Evolutionary conservation across 1,140 invertebrate genomes (phyloP), one percentile per base, ranked within the genome.

Genomic region (Eurosta solidaginis): DNA sequence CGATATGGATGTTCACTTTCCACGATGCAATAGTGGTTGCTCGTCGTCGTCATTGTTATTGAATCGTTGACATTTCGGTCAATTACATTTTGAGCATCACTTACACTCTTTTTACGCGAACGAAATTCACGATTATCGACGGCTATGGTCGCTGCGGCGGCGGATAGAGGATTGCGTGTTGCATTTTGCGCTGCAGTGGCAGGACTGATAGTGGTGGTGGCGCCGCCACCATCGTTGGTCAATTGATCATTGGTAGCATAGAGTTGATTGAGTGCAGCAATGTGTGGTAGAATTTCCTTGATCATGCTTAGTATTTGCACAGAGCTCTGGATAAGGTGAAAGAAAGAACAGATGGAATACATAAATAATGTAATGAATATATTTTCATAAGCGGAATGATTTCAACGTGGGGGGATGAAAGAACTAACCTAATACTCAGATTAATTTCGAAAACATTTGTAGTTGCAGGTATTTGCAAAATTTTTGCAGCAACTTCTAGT

Each of bases 1-100:
- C 96, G 96, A 88, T 99, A 99, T 0, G 97, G 98, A 91, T 99
- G 98, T 44, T 97, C 96, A 88, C 96, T 98, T 89, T 99, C 97
- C 9, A 98, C 92, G 90, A 96, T 93, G 10, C 96, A 94, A 85
- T 97, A 97, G 89, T 97, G 95, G 82, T 93, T 92, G 79, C 93
- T 94, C 1, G 94, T 95, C 10, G 94, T 90, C 80, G 42, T 75
- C 33, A 7, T 40, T 50, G n/a, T n/a, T n/a, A n/a, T n/a, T 7
- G 52, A 27, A 27, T 50, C 75, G 45, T 25, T 42, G 10, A 17
- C 75, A 40, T 63, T 40, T 44, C 22, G 33, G 2, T 77, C 54
- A 4, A 50, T 52, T n/a, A 76, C 12, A 77, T 68, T 10, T 52
- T 29, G 83, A 83, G 59, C 76, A 10, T 74, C 59, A 25, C 36